A percentile compares a stretch with the other conserved stretches of the same genome.
phyloP scores from a whole-genome alignment of 1,140 invertebrate species.

The Euschistus heros region DNA sequence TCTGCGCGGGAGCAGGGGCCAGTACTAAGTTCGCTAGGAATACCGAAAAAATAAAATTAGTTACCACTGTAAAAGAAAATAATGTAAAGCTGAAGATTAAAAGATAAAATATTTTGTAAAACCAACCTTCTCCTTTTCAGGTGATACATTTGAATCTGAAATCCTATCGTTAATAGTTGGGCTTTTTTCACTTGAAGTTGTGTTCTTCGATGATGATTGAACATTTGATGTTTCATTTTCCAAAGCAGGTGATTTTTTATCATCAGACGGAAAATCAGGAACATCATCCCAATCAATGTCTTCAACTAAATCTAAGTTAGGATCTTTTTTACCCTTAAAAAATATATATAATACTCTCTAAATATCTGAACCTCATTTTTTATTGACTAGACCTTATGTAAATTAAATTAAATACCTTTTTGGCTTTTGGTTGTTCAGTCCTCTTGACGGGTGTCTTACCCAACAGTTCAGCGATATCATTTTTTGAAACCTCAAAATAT shows the following conservation, averaged over 20 bases:
- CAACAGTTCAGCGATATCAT: constrained; percentile 35
- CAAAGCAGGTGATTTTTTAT: background rate
- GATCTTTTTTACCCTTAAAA: constrained; percentile 1
- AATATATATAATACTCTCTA: background rate
- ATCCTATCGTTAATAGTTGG: background rate
- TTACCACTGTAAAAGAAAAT: background rate
- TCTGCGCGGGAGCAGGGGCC: too few species aligned
- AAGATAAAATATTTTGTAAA: too few species aligned
- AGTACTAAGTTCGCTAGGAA: too few species aligned
- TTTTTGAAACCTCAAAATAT: constrained; percentile 27
- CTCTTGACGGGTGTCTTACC: constrained; percentile 35
- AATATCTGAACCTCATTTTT: background rate
- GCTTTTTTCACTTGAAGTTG: background rate
- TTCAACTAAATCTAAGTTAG: background rate
- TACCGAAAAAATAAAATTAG: background rate
- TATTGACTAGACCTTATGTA: background rate
- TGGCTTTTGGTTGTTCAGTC: constrained; percentile 1
- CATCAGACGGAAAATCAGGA: background rate
- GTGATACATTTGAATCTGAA: too few species aligned
- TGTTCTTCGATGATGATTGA: background rate
- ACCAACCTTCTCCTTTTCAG: too few species aligned
- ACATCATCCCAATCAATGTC: constrained; percentile 5
- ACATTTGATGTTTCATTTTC: background rate
- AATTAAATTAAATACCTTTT: background rate
- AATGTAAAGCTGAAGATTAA: too few species aligned